Evolutionary conservation across 2,888 invertebrate genomes (phyloP), one percentile per base, ranked within the genome.

Genomic region (Chydorus sphaericus): DNA sequence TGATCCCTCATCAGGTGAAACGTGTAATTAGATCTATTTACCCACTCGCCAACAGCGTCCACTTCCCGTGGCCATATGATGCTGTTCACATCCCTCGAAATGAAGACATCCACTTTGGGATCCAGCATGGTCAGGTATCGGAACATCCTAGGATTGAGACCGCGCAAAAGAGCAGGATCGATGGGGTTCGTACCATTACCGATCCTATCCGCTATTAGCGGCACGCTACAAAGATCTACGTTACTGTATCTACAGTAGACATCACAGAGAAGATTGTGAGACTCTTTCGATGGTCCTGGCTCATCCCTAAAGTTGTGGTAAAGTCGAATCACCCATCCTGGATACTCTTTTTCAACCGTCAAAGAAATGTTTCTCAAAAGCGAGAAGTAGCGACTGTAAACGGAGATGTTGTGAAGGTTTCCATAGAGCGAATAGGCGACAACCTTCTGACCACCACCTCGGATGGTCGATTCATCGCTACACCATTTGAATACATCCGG

Each of bases 1-100:
- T 62, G 60, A 33, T 63, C 63, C 7, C 62, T 44, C 62, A 63
- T 62, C 6, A 60, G 39, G 44, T 63, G 63, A 31, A 61, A 61
- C n/a, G 60, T 57, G 16, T 48, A 37, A 18, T 54, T 52, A n/a
- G 58, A 57, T 20, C 20, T 23, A 31, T 50, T 23, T 8, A 61
- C 28, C 62, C 62, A 63, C 44, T 62, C 59, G 7, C 37, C 20
- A 14, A 63, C 61, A 30, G 63, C 62, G 10, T 53, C 58, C 11
- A 57, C 51, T 54, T 63, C 63, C 23, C 62, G 54, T 11, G 51
- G 55, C 10, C 51, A 54, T 4, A 60, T 28, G 3, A 37, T 44
- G n/a, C 60, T 59, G 53, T 63, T 62, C 36, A 62, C 20, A 48
- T 63, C 62, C 31, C 63, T 54, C 6, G 57, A 55, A 8, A 62